A percentile compares a stretch with the other conserved stretches of the same genome.
phyloP scores from a whole-genome alignment of 2,888 invertebrate species.

The Parnassius smintheus region DNA sequence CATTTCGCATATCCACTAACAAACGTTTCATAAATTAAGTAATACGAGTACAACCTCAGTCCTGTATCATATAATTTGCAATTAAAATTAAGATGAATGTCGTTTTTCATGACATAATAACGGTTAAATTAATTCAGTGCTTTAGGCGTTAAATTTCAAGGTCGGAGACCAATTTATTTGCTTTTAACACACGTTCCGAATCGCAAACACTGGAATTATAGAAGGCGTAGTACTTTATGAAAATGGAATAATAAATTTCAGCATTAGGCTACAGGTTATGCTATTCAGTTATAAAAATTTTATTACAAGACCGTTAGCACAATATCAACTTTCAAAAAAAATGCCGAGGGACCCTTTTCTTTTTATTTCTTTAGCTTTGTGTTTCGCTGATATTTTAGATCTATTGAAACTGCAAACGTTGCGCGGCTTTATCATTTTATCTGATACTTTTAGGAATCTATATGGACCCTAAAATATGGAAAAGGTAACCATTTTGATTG shows the following conservation, averaged over 20 bases:
- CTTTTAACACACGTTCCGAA: slow-evolving; percentile 16
- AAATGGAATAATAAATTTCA: slow-evolving; percentile 26
- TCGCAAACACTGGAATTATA: slow-evolving; percentile 18
- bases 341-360: slow-evolving; percentile 29
- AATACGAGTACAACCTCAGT: not conserved
- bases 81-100: no score
- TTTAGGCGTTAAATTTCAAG: not conserved
- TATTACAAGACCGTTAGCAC: slow-evolving; percentile 21
- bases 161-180: slow-evolving; percentile 11
- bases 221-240: slow-evolving; percentile 15
- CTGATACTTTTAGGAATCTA: slow-evolving; percentile 47
- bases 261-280: slow-evolving; percentile 9
- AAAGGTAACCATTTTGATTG: slow-evolving; percentile 45
- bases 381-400: slow-evolving; percentile 39
- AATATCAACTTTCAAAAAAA: slow-evolving; percentile 36
- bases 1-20: no score
- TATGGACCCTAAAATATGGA: slow-evolving; percentile 36
- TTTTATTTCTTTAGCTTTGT: slow-evolving; percentile 37
- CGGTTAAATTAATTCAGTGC: not conserved
- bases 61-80: not conserved
- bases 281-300: slow-evolving; percentile 17
- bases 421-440: slow-evolving; percentile 44
- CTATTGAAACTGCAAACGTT: slow-evolving; percentile 44
- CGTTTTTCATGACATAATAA: not conserved
- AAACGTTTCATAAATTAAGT: no score